Base-by-base conservation (phyloP, 2,888 invertebrate species). In the Neria commutata region DNA sequence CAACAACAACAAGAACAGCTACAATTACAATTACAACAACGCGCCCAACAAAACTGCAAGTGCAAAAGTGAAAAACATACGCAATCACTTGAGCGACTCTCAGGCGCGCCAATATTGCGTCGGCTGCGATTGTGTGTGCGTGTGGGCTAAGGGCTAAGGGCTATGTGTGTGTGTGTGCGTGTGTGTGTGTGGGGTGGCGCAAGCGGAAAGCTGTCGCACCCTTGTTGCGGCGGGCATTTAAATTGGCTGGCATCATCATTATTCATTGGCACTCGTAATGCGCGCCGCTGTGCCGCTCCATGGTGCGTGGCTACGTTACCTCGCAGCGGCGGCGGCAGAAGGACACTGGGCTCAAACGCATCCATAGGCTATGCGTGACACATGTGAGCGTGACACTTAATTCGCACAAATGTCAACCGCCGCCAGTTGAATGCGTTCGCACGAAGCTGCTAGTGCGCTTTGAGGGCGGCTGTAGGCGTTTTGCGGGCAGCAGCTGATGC, bases 211-310 rank as follows among this genome's bases (percentile, higher is more conserved):
- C 29, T 29, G 6, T 8, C 6, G 42, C 42, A 42, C 42, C 42
- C 42, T n/a, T 14, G 23, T 23, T 51, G 37, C 16, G 29, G 26
- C 48, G 29, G 42, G 47, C 53, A 74, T 72, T 74, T 71, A 69
- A 73, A 73, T 75, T 75, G 73, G 74, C 75, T 73, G 68, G 70
- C 69, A 73, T 74, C 69, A 72, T 73, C 73, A 73, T 75, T 74
- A 74, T 74, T 75, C 74, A 74, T 75, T 69, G 67, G 67, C 53
- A 42, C 29, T 54, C n/a, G n/a, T n/a, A n/a, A n/a, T n/a, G n/a
- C n/a, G n/a, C n/a, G n/a, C n/a, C n/a, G n/a, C n/a, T n/a, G n/a
- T n/a, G n/a, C n/a, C n/a, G n/a, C n/a, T n/a, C n/a, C n/a, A 50
- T 50, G 54, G 54, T 58, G 40, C n/a, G 53, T 11, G 14, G 37